Evolutionary conservation across 2,888 invertebrate species (phyloP), one percentile per base, ranked within the genome.

Genomic region (Habroteleia sp.): DNA sequence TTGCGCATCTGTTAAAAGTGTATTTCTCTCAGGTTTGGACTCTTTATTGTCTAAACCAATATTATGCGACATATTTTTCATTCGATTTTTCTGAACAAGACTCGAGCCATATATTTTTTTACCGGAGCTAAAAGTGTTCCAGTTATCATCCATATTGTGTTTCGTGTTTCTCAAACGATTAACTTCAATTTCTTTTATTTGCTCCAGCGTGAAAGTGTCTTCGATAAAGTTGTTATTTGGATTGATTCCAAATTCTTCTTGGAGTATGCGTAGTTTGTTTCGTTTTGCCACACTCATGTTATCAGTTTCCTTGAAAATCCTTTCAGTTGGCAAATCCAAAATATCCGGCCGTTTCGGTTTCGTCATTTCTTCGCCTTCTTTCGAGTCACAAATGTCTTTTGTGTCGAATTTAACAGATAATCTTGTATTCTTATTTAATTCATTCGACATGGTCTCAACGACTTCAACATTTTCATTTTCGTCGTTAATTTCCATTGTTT

Each of bases 181-280:
- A 0, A 56, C 17, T n/a, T 80, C 56, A 0, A 74, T 62, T 39
- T 79, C 78, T 0, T 65, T 65, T 5, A 69, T 41, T 27, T 71
- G 42, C n/a, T 72, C 52, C 8, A 63, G 14, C 4, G 20, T 37
- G 5, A 39, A 54, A 0, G 7, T 31, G 25, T 58, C 42, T 8
- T 46, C 48, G 10, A 73, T 44, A 0, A 35, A 0, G 39, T 88
- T 86, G 42, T 81, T 80, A 42, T 84, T 84, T 42, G 84, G 84
- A 11, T 83, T 84, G 1, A 85, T 84, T 1, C 91, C 91, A 76
- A 91, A 93, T 83, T 93, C 93, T 0, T 92, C 90, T 1, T 91
- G 90, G 60, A 93, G 83, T 0, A 93, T 90, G 85, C 90, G 92
- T 11, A 91, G 81, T 84, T 91, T 92, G 80, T 93, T 93, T 46